phyloP scores from a whole-genome alignment of 2,888 invertebrate genomes.

The Diogma glabrata region DNA sequence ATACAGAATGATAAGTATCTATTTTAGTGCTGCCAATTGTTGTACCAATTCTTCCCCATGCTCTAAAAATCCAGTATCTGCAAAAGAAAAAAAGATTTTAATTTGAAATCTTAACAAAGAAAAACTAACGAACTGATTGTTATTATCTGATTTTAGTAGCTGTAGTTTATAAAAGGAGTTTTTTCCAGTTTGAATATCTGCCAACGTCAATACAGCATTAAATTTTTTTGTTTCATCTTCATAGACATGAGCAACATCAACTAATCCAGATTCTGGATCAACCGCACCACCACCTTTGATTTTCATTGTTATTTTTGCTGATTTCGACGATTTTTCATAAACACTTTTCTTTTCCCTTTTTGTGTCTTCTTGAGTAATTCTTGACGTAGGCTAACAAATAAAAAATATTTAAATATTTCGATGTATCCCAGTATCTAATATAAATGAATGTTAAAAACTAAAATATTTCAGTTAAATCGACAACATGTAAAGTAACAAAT shows the following conservation, averaged over 20 bases:
- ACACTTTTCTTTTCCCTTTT: conserved; percentile 42
- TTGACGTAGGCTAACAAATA: conserved; percentile 37
- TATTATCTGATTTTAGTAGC: conserved; percentile 62
- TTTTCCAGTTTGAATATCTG: conserved; percentile 74
- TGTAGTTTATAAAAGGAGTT: conserved; percentile 96
- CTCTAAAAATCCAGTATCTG: conserved; percentile 70
- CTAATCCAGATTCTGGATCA: conserved; percentile 80
- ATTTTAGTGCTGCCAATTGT: conserved; percentile 71
- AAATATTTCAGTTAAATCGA: no score
- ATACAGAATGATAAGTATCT: conserved; percentile 37
- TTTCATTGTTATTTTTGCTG: conserved; percentile 52
- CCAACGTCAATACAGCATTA: conserved; percentile 66
- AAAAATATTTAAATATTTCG: no score
- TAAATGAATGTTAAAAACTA: conserved; percentile 15
- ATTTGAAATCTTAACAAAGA: background rate
- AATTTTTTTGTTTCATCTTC: conserved; percentile 47
- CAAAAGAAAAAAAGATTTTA: background rate
- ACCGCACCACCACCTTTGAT: conserved; percentile 80
- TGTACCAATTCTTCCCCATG: conserved; percentile 97
- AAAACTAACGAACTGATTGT: conserved; percentile 39
- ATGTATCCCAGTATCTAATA: no score
- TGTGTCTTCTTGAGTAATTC: conserved; percentile 43
- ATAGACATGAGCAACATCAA: conserved; percentile 69
- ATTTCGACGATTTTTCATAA: conserved; percentile 41
- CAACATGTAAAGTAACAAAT: conserved; percentile 3